Evolutionary conservation across 2,113 vertebrate genomes (phyloP).

Genomic region (Clarias magur): DNA sequence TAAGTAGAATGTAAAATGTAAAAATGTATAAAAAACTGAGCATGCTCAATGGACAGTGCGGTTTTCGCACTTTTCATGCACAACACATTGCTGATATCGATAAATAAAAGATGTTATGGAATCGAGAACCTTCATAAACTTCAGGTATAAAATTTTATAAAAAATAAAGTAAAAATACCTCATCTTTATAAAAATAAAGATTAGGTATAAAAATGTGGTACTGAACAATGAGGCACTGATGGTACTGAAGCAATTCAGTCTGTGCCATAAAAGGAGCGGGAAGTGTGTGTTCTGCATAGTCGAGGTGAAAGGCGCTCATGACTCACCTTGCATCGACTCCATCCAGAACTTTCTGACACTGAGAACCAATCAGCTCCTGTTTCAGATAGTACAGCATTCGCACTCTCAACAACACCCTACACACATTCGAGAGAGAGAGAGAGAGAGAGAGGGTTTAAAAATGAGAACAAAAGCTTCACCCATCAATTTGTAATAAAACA

Average conservation of each 20-base stretch:
- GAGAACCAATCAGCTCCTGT: conserved; percentile 95
- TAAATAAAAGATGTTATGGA: too few species aligned
- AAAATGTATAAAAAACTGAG: too few species aligned
- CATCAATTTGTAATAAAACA: background rate
- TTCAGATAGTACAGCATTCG: conserved; percentile 99
- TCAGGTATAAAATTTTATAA: too few species aligned
- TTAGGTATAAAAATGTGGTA: too few species aligned
- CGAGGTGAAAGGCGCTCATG: conserved; percentile 12
- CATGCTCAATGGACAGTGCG: too few species aligned
- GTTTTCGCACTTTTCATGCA: too few species aligned
- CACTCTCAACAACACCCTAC: conserved; percentile 94
- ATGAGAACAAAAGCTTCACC: background rate
- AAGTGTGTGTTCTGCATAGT: background rate
- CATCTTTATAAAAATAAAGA: too few species aligned
- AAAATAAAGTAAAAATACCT: too few species aligned
- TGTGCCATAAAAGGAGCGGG: background rate
- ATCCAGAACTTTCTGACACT: conserved; percentile 88
- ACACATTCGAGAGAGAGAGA: background rate
- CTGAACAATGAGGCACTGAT: too few species aligned
- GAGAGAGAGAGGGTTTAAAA: background rate
- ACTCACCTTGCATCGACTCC: conserved; percentile 88
- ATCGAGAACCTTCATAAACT: too few species aligned
- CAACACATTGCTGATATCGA: too few species aligned
- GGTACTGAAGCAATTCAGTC: background rate
- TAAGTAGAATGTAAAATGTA: too few species aligned